phyloP scores from a whole-genome alignment of 2,797 vertebrate genomes.

The Sebastes miniatus region DNA sequence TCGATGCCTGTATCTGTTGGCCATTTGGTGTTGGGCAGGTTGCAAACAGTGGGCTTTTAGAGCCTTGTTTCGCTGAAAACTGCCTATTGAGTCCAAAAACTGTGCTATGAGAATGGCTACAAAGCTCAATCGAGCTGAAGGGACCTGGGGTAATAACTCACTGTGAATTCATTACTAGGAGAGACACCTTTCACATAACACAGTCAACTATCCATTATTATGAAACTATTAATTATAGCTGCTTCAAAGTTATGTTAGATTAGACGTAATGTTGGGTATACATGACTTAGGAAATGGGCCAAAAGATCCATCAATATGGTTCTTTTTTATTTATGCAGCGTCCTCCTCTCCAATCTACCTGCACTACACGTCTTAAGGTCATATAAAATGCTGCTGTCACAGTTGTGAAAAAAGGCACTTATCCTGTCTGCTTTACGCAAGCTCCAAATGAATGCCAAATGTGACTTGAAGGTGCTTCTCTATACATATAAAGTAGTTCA shows the following conservation, averaged over 20 bases:
- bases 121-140: not conserved
- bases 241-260: not conserved
- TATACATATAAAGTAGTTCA: conserved; percentile 50
- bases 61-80: not conserved
- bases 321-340: not conserved
- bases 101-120: not conserved
- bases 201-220: not conserved
- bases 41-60: not conserved
- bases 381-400: conserved; percentile 28
- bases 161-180: not conserved
- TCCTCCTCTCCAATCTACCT: not conserved
- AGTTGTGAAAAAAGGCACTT: conserved; percentile 20
- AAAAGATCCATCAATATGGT: not conserved
- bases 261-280: not conserved
- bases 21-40: not conserved
- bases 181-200: not conserved
- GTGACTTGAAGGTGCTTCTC: conserved; percentile 34
- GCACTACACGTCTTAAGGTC: conserved; percentile 23
- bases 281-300: not conserved
- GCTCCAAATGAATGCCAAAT: conserved; percentile 47
- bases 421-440: conserved; percentile 28
- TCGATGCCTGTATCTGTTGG: not conserved
- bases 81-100: not conserved
- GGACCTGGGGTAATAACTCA: not conserved
- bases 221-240: not conserved